phyloP scores from a whole-genome alignment of 2,113 vertebrate genomes.

The Chionomys nivalis region DNA sequence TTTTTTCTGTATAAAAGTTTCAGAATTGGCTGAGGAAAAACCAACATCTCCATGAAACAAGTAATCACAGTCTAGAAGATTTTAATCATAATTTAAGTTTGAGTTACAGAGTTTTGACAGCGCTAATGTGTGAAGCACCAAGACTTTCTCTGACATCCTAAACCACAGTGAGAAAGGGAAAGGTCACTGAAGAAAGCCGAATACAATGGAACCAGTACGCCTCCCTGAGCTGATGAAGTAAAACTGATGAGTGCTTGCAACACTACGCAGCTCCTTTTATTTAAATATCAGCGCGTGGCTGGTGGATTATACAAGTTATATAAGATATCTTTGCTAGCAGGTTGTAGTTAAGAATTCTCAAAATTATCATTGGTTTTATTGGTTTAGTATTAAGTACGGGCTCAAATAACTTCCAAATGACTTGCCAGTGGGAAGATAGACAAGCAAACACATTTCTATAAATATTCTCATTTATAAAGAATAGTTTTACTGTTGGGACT shows the following conservation, averaged over 20 bases:
- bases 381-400: conserved; percentile 37
- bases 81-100: conserved; percentile 5
- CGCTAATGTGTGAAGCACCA: not conserved
- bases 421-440: not conserved
- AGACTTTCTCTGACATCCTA: conserved; percentile 41
- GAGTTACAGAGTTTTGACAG: not conserved
- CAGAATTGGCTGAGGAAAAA: conserved; percentile 34
- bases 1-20: not conserved
- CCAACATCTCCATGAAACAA: not conserved
- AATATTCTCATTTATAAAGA: conserved; percentile 46
- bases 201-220: not conserved
- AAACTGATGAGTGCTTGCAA: not conserved
- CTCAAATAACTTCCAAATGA: conserved; percentile 44
- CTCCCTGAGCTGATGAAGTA: not conserved
- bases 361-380: not conserved
- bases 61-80: not conserved
- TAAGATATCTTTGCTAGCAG: not conserved
- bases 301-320: conserved; percentile 27
- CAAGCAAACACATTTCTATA: not conserved
- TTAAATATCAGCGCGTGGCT: not conserved
- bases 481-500: not conserved
- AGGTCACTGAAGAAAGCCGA: not conserved
- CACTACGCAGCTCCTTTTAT: not conserved
- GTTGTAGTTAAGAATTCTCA: not conserved
- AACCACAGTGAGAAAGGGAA: not conserved